Base-by-base conservation (phyloP, 2,797 vertebrate species). In the Corythornis leucogaster region DNA sequence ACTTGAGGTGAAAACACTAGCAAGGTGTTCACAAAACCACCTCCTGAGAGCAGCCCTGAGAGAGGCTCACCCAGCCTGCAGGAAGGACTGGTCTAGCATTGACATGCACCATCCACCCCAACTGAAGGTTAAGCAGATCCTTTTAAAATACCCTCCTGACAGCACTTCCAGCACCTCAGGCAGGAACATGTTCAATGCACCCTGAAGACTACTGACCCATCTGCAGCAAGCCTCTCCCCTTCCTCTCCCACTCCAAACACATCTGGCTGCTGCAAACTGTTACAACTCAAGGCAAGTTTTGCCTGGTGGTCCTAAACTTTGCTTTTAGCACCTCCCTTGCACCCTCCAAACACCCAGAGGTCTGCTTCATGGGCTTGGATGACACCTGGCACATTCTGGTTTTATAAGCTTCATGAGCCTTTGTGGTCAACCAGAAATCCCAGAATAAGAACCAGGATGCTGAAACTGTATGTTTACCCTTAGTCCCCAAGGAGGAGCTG, bases 211-310 rank as follows among this genome's bases (percentile, higher is more conserved):
- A 66, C 31, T 71, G 63, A 68, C 19, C 15, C 8, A 38, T 9
- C 33, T 12, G 7, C 50, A 78, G 30, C 0, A 0, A 75, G 14
- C 7, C 6, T 62, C 45, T 80, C 35, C 30, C 30, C 25, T 28
- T 71, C 53, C 48, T 74, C 57, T 90, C 2, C 5, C 31, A 55
- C 13, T 20, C 70, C 40, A 5, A 62, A 62, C 42, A 45, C 15
- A 43, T 43, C n/a, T 16, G 1, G 57, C 21, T 74, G 45, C 55
- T 3, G 1, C 40, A 31, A 20, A n/a, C 59, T 82, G 51, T 5
- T 30, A 2, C 1, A 79, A 38, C 46, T 55, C 33, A 28, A 12
- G 16, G 31, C 4, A 35, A 35, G 12, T 46, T 80, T 51, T 51
- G 46, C 20, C 40, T 8, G 9, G 22, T 38, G 22, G 2, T 15